Evolutionary conservation across 2,888 invertebrate genomes (phyloP), one percentile per base, ranked within the genome.

Genomic region (Erebia ligea): DNA sequence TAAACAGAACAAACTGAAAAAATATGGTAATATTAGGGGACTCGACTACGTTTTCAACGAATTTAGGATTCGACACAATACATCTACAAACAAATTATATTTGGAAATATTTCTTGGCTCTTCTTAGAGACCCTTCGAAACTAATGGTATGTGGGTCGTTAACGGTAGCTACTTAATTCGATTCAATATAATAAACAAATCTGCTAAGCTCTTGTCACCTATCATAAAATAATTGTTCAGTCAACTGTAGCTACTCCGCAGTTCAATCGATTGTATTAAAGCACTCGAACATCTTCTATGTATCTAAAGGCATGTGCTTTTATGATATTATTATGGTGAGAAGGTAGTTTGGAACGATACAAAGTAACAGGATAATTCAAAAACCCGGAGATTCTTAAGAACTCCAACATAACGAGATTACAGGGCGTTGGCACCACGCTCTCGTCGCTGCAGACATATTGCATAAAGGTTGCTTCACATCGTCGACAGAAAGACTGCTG

Each of bases 381-480:
- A 69, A 54, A 13, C 42, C 50, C 15, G 13, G 9, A n/a, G 72
- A 71, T 68, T 72, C 61, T 63, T 50, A 73, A 68, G 72, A 70
- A 61, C 66, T 74, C 21, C 42, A 19, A 63, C 70, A 63, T 72
- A 75, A 75, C 73, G 72, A 75, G 71, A 77, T 78, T 71, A 78
- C 67, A 75, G 70, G 74, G 67, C 63, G 66, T 69, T 52, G 57
- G 71, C 71, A 71, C 79, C 76, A 73, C 76, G 75, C 66, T 73
- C 76, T 75, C 74, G 73, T 74, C 75, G 73, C 45, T 72, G 68
- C 74, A 69, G 75, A 73, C 75, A 77, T 78, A 78, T 78, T 78
- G 78, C 76, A 73, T 77, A 64, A 64, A 54, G 50, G 11, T 25
- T 1, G 64, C 34, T 64, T 17, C 64, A 64, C 17, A 64, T 17